Conservation (phyloP, 2,797 vertebrate species). For the Cossypha dichroa region DNA sequence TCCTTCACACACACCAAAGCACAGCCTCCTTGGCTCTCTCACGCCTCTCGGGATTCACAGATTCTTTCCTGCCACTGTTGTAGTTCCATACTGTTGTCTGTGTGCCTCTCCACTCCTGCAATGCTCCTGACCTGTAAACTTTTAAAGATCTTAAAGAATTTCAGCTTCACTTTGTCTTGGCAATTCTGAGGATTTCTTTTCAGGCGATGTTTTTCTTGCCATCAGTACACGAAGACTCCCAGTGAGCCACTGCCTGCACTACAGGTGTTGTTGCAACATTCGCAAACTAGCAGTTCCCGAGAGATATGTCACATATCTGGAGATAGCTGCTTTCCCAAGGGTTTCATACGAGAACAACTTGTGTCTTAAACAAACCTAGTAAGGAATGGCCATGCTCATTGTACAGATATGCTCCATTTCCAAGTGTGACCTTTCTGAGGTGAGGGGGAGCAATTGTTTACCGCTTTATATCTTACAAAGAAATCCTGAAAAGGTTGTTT, state of each 20-base stretch:
- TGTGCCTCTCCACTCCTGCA: not conserved
- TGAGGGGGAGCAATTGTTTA: not conserved
- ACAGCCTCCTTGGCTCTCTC: not conserved
- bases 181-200: not conserved
- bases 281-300: not conserved
- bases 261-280: not conserved
- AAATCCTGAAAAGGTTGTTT: not conserved
- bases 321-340: not conserved
- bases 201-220: not conserved
- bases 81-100: not conserved
- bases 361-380: not conserved
- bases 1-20: not conserved
- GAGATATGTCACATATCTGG: not conserved
- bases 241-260: not conserved
- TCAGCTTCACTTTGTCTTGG: not conserved
- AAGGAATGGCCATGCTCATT: not conserved
- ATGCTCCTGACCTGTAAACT: not conserved
- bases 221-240: accelerated
- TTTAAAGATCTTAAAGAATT: not conserved
- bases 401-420: not conserved
- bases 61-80: not conserved
- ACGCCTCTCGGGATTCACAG: not conserved
- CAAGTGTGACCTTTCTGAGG: not conserved
- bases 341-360: not conserved
- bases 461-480: not conserved